phyloP scores from a whole-genome alignment of 2,113 vertebrate species.

The Herpetotheres cachinnans region DNA sequence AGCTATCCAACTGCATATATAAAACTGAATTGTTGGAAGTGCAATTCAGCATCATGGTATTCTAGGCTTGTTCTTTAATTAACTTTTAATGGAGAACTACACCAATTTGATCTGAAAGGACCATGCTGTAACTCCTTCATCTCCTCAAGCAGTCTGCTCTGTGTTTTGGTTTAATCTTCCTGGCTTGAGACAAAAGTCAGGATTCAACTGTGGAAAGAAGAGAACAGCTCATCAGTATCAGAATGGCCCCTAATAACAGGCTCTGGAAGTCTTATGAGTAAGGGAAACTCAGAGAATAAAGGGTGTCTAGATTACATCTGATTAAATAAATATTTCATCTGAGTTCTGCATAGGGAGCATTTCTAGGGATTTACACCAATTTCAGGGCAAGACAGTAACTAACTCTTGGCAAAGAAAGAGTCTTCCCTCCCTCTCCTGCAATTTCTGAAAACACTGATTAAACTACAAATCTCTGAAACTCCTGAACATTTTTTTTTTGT shows the following conservation, averaged over 20 bases:
- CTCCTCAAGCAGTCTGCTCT: background rate
- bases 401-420: background rate
- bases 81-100: background rate
- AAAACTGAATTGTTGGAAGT: background rate
- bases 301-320: background rate
- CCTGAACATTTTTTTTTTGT: accelerated
- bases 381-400: background rate
- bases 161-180: background rate
- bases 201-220: background rate
- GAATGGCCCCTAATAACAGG: background rate
- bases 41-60: background rate
- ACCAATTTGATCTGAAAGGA: background rate
- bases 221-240: background rate
- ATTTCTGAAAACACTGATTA: background rate
- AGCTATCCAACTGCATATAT: background rate
- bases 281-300: background rate
- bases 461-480: background rate
- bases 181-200: background rate
- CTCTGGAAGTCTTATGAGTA: background rate
- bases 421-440: background rate
- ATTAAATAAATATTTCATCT: background rate
- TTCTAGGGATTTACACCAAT: background rate
- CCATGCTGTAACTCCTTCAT: background rate
- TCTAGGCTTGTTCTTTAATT: background rate
- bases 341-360: background rate